Conservation (phyloP, 2,113 vertebrate genomes). For the Anser brachyrhynchus region DNA sequence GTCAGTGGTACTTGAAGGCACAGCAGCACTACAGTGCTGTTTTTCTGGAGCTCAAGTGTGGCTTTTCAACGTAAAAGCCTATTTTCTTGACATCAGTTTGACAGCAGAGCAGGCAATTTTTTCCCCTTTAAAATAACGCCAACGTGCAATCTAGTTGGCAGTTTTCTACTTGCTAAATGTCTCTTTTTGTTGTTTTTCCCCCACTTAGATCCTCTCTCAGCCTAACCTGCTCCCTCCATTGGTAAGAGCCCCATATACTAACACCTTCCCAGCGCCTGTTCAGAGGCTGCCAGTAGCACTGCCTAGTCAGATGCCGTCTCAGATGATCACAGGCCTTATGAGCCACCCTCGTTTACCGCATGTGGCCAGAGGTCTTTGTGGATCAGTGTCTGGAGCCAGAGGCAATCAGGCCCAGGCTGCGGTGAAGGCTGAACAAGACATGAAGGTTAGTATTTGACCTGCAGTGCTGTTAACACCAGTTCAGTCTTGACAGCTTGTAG, state of each 20-base stretch:
- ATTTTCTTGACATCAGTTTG: background rate
- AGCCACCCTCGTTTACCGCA: conserved; percentile 90
- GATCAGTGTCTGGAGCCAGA: conserved; percentile 85
- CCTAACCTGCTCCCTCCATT: conserved; percentile 95
- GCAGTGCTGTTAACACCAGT: conserved; percentile 55
- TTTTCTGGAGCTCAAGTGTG: background rate
- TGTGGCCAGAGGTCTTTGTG: conserved; percentile 85
- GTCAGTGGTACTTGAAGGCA: background rate
- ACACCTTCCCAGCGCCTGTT: conserved; percentile 91
- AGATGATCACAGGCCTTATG: conserved; percentile 91
- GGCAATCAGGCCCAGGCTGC: conserved; percentile 87
- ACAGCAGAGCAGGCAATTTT: conserved; percentile 38
- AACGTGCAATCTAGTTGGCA: conserved; percentile 59
- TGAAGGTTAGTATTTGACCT: conserved; percentile 84
- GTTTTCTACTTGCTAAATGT: conserved; percentile 73
- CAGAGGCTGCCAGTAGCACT: conserved; percentile 90
- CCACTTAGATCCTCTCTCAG: conserved; percentile 92
- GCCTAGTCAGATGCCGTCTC: conserved; percentile 86
- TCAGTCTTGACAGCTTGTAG: conserved; percentile 68
- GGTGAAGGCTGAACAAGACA: conserved; percentile 92
- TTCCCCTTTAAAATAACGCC: conserved; percentile 62
- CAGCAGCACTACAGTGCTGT: background rate
- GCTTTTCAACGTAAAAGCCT: background rate
- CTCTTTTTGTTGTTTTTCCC: conserved; percentile 80
- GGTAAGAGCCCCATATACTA: conserved; percentile 91